Conservation (phyloP, 2,113 vertebrate species). For the Nesogale talazaci region DNA sequence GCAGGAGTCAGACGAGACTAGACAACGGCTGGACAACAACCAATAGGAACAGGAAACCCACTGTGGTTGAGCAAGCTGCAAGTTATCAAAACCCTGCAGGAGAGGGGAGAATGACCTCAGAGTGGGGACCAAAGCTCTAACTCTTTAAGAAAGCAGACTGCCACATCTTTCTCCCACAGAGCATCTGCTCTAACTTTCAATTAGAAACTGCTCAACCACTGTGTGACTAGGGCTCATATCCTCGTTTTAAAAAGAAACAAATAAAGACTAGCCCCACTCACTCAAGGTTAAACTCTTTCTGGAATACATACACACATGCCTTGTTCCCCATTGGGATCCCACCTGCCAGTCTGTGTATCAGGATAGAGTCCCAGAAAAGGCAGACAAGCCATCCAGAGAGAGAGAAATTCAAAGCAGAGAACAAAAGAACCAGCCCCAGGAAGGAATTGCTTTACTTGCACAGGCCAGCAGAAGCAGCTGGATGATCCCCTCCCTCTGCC, state of each 20-base stretch:
- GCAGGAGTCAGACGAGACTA: too few species aligned
- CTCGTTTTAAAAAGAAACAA: background rate
- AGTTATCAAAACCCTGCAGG: background rate
- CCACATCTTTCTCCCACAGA: background rate
- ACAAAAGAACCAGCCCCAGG: slow-evolving; percentile 55
- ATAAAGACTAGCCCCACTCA: background rate
- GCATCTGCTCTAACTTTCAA: background rate
- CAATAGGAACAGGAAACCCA: background rate
- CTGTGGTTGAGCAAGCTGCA: background rate
- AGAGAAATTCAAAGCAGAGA: slow-evolving; percentile 55
- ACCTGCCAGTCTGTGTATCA: slow-evolving; percentile 76
- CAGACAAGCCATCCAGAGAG: slow-evolving; percentile 48
- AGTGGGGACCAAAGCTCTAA: background rate
- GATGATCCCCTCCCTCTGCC: slow-evolving; percentile 8
- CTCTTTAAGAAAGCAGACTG: background rate
- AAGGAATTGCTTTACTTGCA: slow-evolving; percentile 47
- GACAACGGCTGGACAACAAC: too few species aligned
- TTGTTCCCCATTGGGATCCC: slow-evolving; percentile 80
- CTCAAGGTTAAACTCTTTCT: slow-evolving; percentile 68
- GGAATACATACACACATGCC: slow-evolving; percentile 57
- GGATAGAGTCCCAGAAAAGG: slow-evolving; percentile 70
- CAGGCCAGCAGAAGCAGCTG: slow-evolving; percentile 42
- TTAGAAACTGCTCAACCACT: background rate
- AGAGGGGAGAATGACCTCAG: background rate
- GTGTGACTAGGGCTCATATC: background rate